Base-by-base conservation (phyloP, 2,113 vertebrate genomes). In the Sylvia atricapilla region DNA sequence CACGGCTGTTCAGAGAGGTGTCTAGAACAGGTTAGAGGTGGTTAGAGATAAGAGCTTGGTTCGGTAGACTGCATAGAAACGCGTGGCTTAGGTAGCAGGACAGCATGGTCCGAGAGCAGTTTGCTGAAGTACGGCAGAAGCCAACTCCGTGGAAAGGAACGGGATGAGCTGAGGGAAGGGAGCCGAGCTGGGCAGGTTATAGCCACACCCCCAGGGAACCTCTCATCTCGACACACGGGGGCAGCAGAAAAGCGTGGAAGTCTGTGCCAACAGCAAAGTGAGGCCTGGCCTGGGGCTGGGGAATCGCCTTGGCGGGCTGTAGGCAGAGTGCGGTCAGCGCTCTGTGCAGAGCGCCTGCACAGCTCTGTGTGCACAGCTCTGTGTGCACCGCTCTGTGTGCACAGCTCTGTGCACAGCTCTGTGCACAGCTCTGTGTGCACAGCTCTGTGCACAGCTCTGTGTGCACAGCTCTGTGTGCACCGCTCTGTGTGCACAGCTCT, bases 291-390 rank as follows among this genome's bases (percentile, higher is more conserved):
- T 5, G 78, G 64, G 7, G 27, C 2, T 15, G 4, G 37, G n/a
- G 53, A 24, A 2, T 15, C 0, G 0, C 14, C 4, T 9, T 16
- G 13, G 13, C 19, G 44, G 28, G 31, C 17, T 50, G 7, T 5
- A 16, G n/a, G 19, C 24, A 3, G 67, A 27, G 33, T 2, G 58
- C 43, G 37, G 46, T 11, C 6, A 23, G 28, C 2, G 83, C 72
- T 52, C 35, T 4, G 43, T 12, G 52, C 49, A 0, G 10, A 28
- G 73, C 0, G 35, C 69, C 55, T 35, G 66, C 44, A n/a, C n/a
- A n/a, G n/a, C n/a, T n/a, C n/a, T n/a, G n/a, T n/a, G n/a, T n/a
- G n/a, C n/a, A n/a, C n/a, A n/a, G n/a, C n/a, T n/a, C n/a, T n/a
- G n/a, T n/a, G n/a, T n/a, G n/a, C n/a, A n/a, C n/a, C n/a, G n/a